Conservation (phyloP, 2,888 invertebrate species). For the Plagiodera versicolora region DNA sequence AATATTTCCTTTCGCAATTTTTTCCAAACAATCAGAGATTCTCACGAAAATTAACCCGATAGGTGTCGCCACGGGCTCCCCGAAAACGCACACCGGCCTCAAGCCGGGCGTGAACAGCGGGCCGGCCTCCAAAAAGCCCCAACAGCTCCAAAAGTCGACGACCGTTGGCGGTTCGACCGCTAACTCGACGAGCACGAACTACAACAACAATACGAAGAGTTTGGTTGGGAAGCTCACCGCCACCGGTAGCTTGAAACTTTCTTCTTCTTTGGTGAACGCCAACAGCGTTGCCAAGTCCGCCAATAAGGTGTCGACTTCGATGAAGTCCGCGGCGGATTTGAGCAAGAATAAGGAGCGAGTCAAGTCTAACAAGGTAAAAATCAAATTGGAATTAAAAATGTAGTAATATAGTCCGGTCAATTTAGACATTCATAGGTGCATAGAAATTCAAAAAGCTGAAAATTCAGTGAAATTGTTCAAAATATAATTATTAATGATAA, state of each 20-base stretch:
- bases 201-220: conserved; percentile 26
- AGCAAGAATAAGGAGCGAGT: conserved; percentile 66
- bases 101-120: conserved; percentile 87
- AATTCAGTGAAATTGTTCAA: too few relatives aligned
- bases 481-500: too few relatives aligned
- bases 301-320: too few relatives aligned
- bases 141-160: conserved; percentile 55
- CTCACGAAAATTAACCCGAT: neutral
- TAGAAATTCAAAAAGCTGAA: too few relatives aligned
- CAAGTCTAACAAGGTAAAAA: conserved; percentile 63
- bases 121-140: conserved; percentile 81
- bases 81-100: conserved; percentile 76
- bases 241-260: conserved; percentile 24
- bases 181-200: conserved; percentile 24
- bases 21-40: too few relatives aligned
- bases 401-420: too few relatives aligned
- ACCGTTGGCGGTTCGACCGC: conserved; percentile 13
- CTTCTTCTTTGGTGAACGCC: conserved; percentile 22
- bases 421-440: too few relatives aligned
- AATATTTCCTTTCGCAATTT: too few relatives aligned
- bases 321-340: conserved; percentile 62
- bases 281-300: too few relatives aligned
- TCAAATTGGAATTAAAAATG: too few relatives aligned
- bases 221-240: conserved; percentile 10
- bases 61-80: conserved; percentile 66